Evolutionary conservation across 2,113 vertebrate species (phyloP).

Genomic region (Crotalus tigris): DNA sequence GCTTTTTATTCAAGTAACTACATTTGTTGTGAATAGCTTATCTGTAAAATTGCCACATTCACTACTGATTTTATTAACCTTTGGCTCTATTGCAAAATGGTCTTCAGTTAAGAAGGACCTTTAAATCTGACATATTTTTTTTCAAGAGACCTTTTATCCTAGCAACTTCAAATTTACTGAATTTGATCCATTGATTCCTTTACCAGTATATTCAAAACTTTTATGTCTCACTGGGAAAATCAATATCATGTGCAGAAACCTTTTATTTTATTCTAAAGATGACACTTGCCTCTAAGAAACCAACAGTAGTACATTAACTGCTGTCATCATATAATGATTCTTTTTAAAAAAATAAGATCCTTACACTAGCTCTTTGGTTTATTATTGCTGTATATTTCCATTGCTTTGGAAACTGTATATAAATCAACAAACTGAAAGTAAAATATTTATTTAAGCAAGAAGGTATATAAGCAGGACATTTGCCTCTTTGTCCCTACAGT

Average conservation of each 20-base stretch:
- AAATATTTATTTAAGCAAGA: constrained; percentile 27
- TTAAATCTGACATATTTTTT: constrained; percentile 83
- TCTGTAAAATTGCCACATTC: constrained; percentile 98
- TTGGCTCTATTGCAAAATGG: constrained; percentile 86
- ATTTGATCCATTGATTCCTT: constrained; percentile 76
- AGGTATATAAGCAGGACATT: not conserved
- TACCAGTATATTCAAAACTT: constrained; percentile 73
- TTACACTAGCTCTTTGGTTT: constrained; percentile 40
- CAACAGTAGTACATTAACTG: constrained; percentile 25
- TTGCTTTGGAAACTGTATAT: constrained; percentile 20
- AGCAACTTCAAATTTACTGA: constrained; percentile 74
- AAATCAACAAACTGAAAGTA: constrained; percentile 32
- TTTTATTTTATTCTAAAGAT: constrained; percentile 25
- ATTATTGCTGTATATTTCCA: constrained; percentile 12
- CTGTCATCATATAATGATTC: constrained; percentile 36
- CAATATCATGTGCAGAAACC: constrained; percentile 57
- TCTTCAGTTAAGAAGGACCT: constrained; percentile 82
- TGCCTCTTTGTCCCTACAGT: not conserved
- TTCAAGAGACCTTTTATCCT: constrained; percentile 75
- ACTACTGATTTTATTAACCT: constrained; percentile 96
- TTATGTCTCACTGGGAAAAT: constrained; percentile 65
- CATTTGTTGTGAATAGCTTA: constrained; percentile 97
- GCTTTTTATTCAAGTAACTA: constrained; percentile 93
- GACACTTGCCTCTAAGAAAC: constrained; percentile 10
- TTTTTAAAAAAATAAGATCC: constrained; percentile 34